Conservation (phyloP, 2,113 vertebrate species). For the Todiramphus saurophagus region DNA sequence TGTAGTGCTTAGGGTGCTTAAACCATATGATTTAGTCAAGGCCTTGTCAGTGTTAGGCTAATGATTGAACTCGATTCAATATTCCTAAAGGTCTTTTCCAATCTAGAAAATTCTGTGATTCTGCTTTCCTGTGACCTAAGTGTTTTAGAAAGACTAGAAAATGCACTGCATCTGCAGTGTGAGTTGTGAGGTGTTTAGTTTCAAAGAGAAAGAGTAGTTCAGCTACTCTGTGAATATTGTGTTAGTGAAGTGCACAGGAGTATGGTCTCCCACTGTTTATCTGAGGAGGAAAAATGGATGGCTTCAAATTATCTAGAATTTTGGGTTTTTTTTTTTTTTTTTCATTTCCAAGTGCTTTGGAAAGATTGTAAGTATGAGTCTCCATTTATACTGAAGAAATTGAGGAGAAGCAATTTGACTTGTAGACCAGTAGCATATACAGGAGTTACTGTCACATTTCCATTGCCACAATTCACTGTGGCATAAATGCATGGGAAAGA, state of each 20-base stretch:
- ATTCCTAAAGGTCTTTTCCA: no score
- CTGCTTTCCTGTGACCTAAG: not conserved
- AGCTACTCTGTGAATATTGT: not conserved
- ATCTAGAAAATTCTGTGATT: no score
- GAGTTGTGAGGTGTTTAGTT: not conserved
- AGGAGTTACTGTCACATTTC: not conserved
- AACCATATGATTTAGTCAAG: no score
- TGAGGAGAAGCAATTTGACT: not conserved
- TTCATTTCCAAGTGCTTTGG: not conserved
- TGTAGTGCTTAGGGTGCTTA: no score
- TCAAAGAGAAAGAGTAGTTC: not conserved
- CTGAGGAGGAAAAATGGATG: fast-evolving
- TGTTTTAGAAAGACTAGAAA: not conserved
- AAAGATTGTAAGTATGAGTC: not conserved
- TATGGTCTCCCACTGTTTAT: not conserved
- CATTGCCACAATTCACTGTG: not conserved
- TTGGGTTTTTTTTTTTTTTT: not conserved
- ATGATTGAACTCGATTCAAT: no score
- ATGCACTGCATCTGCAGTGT: not conserved
- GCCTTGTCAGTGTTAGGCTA: no score
- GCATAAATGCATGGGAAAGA: not conserved
- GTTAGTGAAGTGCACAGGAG: not conserved
- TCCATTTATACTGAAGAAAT: not conserved
- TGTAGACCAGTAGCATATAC: not conserved
- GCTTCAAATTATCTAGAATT: not conserved